Base-by-base conservation (phyloP, 2,113 vertebrate genomes). In the Struthio camelus region DNA sequence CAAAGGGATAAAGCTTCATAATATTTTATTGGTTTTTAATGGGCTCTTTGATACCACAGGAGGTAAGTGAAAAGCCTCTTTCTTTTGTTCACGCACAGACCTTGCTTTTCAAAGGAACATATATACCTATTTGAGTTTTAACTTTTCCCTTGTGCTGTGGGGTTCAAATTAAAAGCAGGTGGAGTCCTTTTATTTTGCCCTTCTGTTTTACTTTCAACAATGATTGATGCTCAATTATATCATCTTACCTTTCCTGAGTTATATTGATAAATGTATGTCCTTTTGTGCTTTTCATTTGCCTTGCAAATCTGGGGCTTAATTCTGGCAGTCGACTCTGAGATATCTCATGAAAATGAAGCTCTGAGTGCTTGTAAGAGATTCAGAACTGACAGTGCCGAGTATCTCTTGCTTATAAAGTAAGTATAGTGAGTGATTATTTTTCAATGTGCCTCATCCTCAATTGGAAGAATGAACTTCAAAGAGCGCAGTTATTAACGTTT, bases 1-100 rank as follows among this genome's bases (percentile, higher is more conserved):
- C 75, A 70, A 95, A 94, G 79, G 65, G 14, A 56, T 83, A 93
- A 95, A 75, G 64, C 62, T 96, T 92, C 65, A 69, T 96, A 85
- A 87, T 77, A 80, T 88, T 79, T 89, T 89, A 87, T 89, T 95
- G 53, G 62, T 89, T 92, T 97, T 97, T 93, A 90, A 97, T 95
- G 85, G n/a, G n/a, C 66, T 95, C 69, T 94, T 94, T 95, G 96
- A 94, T 93, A 72, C 94, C 90, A 75, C 34, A 89, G 77, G 82
- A 94, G 82, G 67, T 81, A 96, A 93, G 77, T 79, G 61, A 90
- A 93, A 97, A 90, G 65, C 64, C 79, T 77, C 64, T 88, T 96
- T 90, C 71, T 97, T 97, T 95, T 94, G 87, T 95, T 93, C 90
- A 65, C 54, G 54, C 78, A 64, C 70, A 61, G 87, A 78, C 48